Evolutionary conservation across 2,113 vertebrate genomes (phyloP), one percentile per base, ranked within the genome.

Genomic region (Syngnathoides biaculeatus): DNA sequence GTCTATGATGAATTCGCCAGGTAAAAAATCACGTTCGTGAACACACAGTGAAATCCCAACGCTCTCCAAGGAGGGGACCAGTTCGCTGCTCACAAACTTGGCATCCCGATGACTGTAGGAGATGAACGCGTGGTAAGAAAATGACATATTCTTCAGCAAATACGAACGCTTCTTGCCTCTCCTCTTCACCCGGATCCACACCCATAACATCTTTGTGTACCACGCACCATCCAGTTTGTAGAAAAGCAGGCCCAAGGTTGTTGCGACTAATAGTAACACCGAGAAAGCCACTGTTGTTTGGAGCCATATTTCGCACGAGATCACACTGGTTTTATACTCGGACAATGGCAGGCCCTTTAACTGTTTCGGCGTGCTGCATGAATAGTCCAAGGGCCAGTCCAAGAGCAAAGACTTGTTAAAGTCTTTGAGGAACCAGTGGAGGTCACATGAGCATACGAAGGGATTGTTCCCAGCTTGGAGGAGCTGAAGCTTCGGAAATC

Each of bases 71-170:
- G 74, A 43, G 8, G 80, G 70, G 11, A 87, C 77, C 48, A 92
- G 79, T 47, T 85, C 67, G 26, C 68, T 65, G 47, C 73, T 72
- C 26, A 90, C 89, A 87, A 89, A 92, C 24, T 12, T 40, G 1
- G 74, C 74, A 62, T 91, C 89, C 5, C 80, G 66, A 10, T 90
- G 84, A 68, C 90, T 91, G 80, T 91, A 91, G 48, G 90, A 92
- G 74, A 91, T 82, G 52, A 92, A 91, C 0, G 85, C 86, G 27
- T 91, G 84, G 69, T 90, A 89, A 20, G 3, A 35, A 61, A 87
- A 90, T 0, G 71, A 76, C 8, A 20, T 50, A 0, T 83, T 78
- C n/a, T 65, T 64, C 43, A 88, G 50, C 68, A 69, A 57, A 45
- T 79, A 68, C 3, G 74, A 73, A 30, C 26, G 67, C 45, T 81